Evolutionary conservation across 2,888 invertebrate species (phyloP), one percentile per base, ranked within the genome.

Genomic region (Prosopocoilus inquinatus): DNA sequence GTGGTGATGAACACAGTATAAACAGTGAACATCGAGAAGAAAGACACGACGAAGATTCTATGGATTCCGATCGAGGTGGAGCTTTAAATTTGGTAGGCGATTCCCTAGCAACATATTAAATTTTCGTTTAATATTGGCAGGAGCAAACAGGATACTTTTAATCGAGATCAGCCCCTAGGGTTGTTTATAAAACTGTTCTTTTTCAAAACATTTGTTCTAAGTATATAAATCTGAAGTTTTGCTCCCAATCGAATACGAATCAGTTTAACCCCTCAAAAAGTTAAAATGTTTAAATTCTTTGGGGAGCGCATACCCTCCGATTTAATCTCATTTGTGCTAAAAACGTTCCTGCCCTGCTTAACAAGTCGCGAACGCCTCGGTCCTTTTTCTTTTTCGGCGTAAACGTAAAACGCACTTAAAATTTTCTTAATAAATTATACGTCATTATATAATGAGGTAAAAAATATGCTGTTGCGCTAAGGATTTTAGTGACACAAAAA

Each of bases 31-130:
- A 80, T 57, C 76, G 79, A 11, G 78, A 79, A 60, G 81, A 78
- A 48, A 82, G 81, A 59, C 75, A 81, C 60, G 83, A 83, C 64
- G 82, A 81, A 60, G 84, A 85, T 71, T 85, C 85, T 55, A 79
- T 85, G 79, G 84, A 85, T 67, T 85, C 85, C 34, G 84, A 85
- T 60, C 78, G 83, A 67, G 77, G 72, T 50, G 78, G 79, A 43
- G 85, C 85, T 32, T 81, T 86, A 50, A 86, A 86, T 71, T 75
- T 86, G 80, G 85, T 85, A 71, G 81, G 80, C 75, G 47, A 52
- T 33, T 44, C 50, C 32, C 15, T 33, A 13, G 20, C 13, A 34
- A 9, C 12, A 38, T 65, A 68, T 67, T 66, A 64, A 67, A 67
- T 64, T 67, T 66, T 68, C 54, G 60, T 66, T 66, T 65, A 67